Percentiles rank a stretch among this genome's conserved stretches.
Evolutionary conservation across 2,113 vertebrate genomes (phyloP).

Genomic region (Zosterops borbonicus): DNA sequence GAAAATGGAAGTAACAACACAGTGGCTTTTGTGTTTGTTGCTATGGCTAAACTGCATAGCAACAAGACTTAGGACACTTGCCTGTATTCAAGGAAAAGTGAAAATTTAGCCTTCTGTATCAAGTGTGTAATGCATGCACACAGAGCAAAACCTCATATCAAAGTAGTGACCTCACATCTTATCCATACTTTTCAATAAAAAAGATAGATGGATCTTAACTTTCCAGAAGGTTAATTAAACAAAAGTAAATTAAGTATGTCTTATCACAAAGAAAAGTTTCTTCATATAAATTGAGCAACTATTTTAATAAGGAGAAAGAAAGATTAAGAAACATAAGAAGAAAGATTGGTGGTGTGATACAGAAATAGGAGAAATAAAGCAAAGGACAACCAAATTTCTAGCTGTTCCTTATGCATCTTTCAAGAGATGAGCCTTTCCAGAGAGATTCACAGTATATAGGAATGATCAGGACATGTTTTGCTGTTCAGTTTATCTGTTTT

Average conservation of each 20-base stretch:
- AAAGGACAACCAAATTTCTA: background rate
- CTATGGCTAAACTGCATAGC: conserved; percentile 67
- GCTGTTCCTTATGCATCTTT: background rate
- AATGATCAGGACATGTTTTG: background rate
- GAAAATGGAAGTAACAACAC: conserved; percentile 46
- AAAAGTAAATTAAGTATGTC: background rate
- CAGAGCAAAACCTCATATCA: background rate
- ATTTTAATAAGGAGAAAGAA: background rate
- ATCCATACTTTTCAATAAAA: background rate
- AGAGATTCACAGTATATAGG: background rate
- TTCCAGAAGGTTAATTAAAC: background rate
- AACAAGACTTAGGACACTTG: conserved; percentile 51
- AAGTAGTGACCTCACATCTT: background rate
- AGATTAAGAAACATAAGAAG: background rate
- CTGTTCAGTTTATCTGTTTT: background rate
- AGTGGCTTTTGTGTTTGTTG: conserved; percentile 52
- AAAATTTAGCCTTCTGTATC: background rate
- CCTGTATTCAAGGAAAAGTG: background rate
- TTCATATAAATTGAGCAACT: background rate
- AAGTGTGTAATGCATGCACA: background rate
- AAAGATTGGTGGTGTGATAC: background rate
- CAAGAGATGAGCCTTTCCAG: background rate
- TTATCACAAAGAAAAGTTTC: background rate
- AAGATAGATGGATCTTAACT: background rate
- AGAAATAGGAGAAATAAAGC: background rate